Conservation (phyloP, 2,888 invertebrate species). For the Agonum fuliginosum region DNA sequence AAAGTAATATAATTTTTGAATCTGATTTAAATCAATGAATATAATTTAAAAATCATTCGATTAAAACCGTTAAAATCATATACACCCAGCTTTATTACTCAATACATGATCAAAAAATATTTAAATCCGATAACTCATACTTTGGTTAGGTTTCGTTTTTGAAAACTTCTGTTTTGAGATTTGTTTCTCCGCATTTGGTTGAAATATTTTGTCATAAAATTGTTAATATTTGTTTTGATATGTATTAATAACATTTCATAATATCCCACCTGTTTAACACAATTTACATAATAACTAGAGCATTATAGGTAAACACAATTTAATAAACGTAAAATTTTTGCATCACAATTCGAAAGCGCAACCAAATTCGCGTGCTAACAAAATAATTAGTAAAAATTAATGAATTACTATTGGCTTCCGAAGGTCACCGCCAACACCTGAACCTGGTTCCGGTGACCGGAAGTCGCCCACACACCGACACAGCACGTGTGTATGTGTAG, state of each 20-base stretch:
- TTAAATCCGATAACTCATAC: too few relatives aligned
- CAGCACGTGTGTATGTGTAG: background rate
- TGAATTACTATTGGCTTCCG: background rate
- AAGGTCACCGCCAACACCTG: constrained; percentile 1
- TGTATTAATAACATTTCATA: background rate
- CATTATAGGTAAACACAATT: background rate
- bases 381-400: background rate
- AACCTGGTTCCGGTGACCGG: constrained; percentile 29
- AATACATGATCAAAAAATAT: too few relatives aligned
- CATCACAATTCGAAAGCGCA: background rate
- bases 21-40: too few relatives aligned
- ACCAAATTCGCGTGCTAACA: background rate
- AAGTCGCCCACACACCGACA: background rate
- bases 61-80: too few relatives aligned
- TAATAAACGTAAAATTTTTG: background rate
- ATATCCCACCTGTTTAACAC: background rate
- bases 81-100: too few relatives aligned
- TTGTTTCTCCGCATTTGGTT: too few relatives aligned
- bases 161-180: too few relatives aligned
- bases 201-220: too few relatives aligned
- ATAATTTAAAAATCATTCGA: too few relatives aligned
- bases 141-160: too few relatives aligned
- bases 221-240: too few relatives aligned
- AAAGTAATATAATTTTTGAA: too few relatives aligned
- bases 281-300: background rate